Conservation (phyloP, 2,888 invertebrate species). For the Ophraella communa region DNA sequence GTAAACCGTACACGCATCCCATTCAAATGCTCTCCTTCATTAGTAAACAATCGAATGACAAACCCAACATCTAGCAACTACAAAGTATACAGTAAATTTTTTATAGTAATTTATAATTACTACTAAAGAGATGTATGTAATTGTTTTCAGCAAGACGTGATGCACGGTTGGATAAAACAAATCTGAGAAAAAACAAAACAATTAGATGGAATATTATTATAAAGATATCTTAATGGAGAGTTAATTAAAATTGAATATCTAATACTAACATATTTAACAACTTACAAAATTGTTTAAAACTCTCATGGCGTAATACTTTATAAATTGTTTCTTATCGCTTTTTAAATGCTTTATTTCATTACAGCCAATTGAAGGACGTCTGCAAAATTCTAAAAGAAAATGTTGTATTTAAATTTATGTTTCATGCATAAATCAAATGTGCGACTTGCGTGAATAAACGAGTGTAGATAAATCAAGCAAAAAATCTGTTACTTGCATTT, state of each 20-base stretch:
- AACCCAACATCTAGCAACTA: not conserved
- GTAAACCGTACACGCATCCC: not conserved
- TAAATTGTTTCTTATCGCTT: not conserved
- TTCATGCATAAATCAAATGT: too few species aligned
- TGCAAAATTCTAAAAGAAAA: not conserved
- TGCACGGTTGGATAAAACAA: not conserved
- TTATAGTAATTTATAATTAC: not conserved
- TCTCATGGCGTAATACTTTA: not conserved
- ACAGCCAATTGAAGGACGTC: not conserved
- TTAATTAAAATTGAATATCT: not conserved
- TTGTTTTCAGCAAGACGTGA: not conserved
- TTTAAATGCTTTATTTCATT: not conserved
- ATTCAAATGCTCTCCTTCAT: not conserved
- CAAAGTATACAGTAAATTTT: not conserved
- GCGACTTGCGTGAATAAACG: too few species aligned
- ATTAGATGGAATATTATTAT: not conserved
- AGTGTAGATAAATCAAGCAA: too few species aligned
- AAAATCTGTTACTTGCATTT: too few species aligned
- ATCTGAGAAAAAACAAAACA: not conserved
- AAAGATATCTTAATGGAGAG: not conserved
- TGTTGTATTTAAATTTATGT: not conserved
- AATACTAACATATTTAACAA: not conserved
- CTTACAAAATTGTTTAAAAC: not conserved
- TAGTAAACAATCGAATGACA: not conserved
- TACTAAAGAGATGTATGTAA: not conserved